A percentile compares a stretch with the other conserved stretches of the same genome.
Evolutionary conservation across 1,140 invertebrate genomes (phyloP).

Genomic region (Coenobita brevimanus): DNA sequence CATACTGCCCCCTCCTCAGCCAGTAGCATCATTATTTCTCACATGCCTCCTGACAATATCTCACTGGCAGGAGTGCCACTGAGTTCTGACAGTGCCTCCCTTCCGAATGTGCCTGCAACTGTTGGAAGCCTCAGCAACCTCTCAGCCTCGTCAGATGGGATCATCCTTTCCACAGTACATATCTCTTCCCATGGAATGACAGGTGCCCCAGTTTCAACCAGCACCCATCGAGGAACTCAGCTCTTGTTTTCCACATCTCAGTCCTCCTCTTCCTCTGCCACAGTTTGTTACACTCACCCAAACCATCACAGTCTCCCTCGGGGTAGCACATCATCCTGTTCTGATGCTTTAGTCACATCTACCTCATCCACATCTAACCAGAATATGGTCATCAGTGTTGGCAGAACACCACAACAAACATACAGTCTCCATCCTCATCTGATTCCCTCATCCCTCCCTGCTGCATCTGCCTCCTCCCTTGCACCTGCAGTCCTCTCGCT

Average conservation of each 20-base stretch:
- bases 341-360: no score
- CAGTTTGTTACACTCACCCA: no score
- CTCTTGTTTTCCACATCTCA: neutral
- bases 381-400: no score
- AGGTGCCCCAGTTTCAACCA: neutral
- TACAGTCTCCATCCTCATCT: conserved; percentile 25
- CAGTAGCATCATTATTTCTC: neutral
- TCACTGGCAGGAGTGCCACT: neutral
- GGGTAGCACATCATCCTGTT: no score
- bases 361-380: no score
- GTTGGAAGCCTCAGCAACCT: neutral
- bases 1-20: neutral
- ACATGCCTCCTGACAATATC: neutral
- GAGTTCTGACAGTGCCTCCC: neutral
- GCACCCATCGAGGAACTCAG: neutral
- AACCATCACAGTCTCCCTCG: no score
- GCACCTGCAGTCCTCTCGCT: conserved; percentile 18
- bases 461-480: conserved; percentile 2
- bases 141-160: conserved; percentile 4
- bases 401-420: neutral
- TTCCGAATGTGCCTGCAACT: conserved; percentile 15
- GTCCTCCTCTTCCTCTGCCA: neutral
- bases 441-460: neutral
- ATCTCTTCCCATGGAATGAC: neutral
- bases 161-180: conserved; percentile 26